Evolutionary conservation across 37 sponge, comb jelly and placozoan species (phyloP).

Genomic region (Diacarnus erythraeanus): DNA sequence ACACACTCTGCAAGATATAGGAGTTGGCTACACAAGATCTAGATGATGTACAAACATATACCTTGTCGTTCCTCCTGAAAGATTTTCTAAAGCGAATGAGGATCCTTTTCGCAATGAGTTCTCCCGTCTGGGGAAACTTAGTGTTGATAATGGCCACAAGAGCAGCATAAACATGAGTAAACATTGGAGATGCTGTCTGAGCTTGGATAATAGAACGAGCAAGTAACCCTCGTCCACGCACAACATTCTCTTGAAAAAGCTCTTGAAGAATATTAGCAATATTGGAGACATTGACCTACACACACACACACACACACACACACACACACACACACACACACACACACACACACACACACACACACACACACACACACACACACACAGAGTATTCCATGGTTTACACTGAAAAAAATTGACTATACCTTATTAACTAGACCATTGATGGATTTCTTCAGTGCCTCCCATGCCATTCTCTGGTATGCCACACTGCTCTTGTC

Average conservation of each 20-base stretch:
- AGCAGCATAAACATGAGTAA: constrained; percentile 97
- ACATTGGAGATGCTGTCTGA: constrained; percentile 90
- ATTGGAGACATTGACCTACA: constrained; percentile 90
- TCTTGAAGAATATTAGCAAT: constrained; percentile 86
- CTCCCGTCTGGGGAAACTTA: constrained; percentile 95
- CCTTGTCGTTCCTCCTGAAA: constrained; percentile 90
- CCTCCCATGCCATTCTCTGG: constrained; percentile 95
- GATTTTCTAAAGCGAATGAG: constrained; percentile 82
- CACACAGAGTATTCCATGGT: no score
- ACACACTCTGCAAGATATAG: constrained; percentile 42
- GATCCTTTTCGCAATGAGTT: constrained; percentile 86
- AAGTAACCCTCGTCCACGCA: constrained; percentile 93
- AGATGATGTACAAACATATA: neutral
- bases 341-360: no score
- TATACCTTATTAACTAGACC: constrained; percentile 96
- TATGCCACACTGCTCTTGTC: constrained; percentile 93
- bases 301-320: neutral
- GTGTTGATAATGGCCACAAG: constrained; percentile 96
- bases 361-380: no score
- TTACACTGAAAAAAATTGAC: neutral
- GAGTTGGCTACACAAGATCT: neutral
- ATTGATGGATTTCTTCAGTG: constrained; percentile 96
- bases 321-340: no score
- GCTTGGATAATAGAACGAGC: constrained; percentile 89
- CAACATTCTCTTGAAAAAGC: constrained; percentile 90